Base-by-base conservation (phyloP, 1,140 invertebrate genomes). In the Magallana ariakensis region DNA sequence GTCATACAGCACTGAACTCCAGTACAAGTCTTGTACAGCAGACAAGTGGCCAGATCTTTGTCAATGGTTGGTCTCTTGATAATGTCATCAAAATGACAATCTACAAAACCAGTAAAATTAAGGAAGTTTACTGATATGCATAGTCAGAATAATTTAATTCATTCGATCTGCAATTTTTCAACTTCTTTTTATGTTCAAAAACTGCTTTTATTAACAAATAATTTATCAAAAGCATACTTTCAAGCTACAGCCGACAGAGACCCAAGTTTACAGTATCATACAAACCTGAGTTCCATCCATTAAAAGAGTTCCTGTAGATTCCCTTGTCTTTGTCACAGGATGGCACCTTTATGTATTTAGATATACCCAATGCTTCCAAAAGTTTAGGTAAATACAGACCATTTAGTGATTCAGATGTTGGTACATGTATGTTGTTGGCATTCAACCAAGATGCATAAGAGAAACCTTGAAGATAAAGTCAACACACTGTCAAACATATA, bases 1-100 rank as follows among this genome's bases (percentile, higher is more conserved):
- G 70, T n/a, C 22, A 90, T 46, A 84, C 90, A 90, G 83, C 91
- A 91, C 57, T 86, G 85, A 9, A 91, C 58, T 33, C 87, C 81
- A 22, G 86, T 87, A 85, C 91, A 91, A 19, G 90, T 80, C 8
- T 22, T 19, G 5, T 66, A 58, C 0, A 91, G 26, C 19, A 88
- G 58, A 80, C 90, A 91, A 55, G 83, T 60, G 62, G 33, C 57
- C 80, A 53, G 26, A 62, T 70, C 26, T 16, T 46, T 86, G 70
- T 84, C 62, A 57, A 56, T 57, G 15, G 81, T 56, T 87, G 66
- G 84, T 60, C 11, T 66, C 7, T n/a, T 60, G 26, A 84, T 60
- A 26, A 22, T 60, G 57, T 22, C 55, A 60, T 84, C 82, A 58
- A n/a, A 22, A 33, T 54, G 55, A 57, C 87, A 89, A 58, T 86